Conservation (phyloP, 2,888 invertebrate species). For the Ecdyonurus torrentis region DNA sequence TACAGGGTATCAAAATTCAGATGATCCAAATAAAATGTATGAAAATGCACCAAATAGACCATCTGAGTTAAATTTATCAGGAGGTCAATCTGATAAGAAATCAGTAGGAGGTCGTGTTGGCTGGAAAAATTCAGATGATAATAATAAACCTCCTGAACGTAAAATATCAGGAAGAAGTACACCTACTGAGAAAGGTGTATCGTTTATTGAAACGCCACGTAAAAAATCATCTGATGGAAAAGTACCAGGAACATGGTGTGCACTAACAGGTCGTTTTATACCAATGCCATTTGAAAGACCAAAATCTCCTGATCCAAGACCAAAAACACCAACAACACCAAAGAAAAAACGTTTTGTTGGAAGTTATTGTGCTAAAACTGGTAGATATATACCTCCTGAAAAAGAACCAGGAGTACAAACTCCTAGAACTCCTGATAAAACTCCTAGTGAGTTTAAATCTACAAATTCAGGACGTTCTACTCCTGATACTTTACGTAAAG, state of each 20-base stretch:
- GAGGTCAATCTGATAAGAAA: neutral
- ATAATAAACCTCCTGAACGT: neutral
- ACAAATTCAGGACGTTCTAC: neutral
- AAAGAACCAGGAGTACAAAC: neutral
- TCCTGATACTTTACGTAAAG: neutral
- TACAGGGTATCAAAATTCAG: neutral
- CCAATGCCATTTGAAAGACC: neutral
- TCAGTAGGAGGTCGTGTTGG: neutral
- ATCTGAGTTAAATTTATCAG: neutral
- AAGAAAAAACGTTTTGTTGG: neutral
- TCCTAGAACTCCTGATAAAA: neutral
- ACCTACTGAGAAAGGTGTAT: neutral
- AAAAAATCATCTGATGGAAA: neutral
- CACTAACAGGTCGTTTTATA: neutral
- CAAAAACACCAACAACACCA: neutral
- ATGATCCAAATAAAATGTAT: neutral
- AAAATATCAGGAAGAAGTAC: neutral
- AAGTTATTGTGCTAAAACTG: neutral
- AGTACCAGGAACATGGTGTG: neutral
- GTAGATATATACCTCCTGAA: neutral
- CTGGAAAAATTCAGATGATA: neutral
- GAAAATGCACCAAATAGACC: neutral
- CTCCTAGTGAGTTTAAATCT: neutral
- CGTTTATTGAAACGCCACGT: neutral
- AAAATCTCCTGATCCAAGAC: neutral